Evolutionary conservation across 1,140 invertebrate genomes (phyloP).

Genomic region (Colletes latitarsis): DNA sequence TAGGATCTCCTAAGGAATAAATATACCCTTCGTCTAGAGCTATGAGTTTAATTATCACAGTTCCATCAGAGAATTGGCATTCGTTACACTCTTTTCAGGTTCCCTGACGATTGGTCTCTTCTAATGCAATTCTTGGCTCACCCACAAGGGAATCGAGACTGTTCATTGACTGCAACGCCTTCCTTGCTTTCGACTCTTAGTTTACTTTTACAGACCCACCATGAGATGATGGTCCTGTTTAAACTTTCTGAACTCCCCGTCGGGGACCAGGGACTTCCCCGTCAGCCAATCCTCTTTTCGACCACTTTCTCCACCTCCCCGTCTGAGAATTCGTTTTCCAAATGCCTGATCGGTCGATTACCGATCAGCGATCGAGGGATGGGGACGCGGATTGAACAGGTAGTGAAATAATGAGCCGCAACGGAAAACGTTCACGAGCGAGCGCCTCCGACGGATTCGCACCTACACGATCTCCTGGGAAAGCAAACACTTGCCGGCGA

Average conservation of each 20-base stretch:
- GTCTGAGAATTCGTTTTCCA: background rate
- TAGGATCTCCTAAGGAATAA: too few relatives aligned
- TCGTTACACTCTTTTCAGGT: too few relatives aligned
- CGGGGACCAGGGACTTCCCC: background rate
- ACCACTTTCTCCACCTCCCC: background rate
- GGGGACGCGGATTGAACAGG: background rate
- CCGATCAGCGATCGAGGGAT: background rate
- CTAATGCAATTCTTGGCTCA: background rate
- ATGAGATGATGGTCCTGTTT: background rate
- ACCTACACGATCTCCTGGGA: constrained; percentile 25
- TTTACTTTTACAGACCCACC: background rate
- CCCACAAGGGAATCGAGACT: background rate
- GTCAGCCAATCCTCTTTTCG: background rate
- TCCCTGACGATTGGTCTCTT: background rate
- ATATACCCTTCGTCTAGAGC: too few relatives aligned
- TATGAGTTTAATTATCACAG: too few relatives aligned
- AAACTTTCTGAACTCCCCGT: background rate
- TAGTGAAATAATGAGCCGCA: constrained; percentile 2
- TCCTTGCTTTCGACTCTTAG: background rate
- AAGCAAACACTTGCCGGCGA: constrained; percentile 38
- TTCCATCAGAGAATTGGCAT: too few relatives aligned
- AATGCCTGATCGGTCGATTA: too few relatives aligned
- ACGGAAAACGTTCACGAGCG: background rate
- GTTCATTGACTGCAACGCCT: background rate
- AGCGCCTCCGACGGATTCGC: background rate